phyloP scores from a whole-genome alignment of 1,140 invertebrate species.

The Drosophila busckii region DNA sequence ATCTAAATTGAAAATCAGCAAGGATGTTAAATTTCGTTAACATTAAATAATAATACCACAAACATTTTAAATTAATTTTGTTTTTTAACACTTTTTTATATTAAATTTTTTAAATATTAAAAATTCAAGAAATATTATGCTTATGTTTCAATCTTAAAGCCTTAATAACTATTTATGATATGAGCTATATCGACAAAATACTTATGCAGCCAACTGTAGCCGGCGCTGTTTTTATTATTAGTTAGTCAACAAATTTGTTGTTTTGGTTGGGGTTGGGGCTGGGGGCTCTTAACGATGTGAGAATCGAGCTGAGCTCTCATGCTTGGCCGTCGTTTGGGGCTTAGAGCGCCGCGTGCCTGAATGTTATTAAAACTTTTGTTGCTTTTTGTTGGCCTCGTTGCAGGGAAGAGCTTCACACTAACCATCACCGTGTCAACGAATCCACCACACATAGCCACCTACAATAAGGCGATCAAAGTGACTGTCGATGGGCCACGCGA shows the following conservation, averaged over 20 bases:
- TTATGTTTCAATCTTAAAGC: too few relatives aligned
- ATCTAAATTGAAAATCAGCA: too few relatives aligned
- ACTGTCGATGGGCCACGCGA: slow-evolving; percentile 98
- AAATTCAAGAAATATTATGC: too few relatives aligned
- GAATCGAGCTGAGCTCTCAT: slow-evolving; percentile 45
- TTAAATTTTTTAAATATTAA: too few relatives aligned
- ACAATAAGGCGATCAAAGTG: slow-evolving; percentile 99
- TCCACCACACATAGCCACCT: slow-evolving; percentile 97
- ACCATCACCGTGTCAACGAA: slow-evolving; percentile 96
- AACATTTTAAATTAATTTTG: too few relatives aligned
- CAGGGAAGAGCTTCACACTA: slow-evolving; percentile 98
- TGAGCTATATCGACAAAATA: too few relatives aligned
- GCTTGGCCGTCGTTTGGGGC: slow-evolving; percentile 4
- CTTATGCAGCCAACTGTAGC: background rate
- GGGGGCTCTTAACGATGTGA: slow-evolving; percentile 67
- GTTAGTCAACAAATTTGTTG: slow-evolving; percentile 26
- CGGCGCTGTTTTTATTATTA: background rate
- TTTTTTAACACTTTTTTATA: too few relatives aligned
- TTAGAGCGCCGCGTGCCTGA: slow-evolving; percentile 13
- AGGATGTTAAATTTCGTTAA: too few relatives aligned
- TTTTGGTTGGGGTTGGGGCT: too few relatives aligned
- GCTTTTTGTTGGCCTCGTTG: slow-evolving; percentile 59
- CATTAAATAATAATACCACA: too few relatives aligned
- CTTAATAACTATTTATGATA: too few relatives aligned
- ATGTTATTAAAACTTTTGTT: slow-evolving; percentile 39